A percentile compares a stretch with the other conserved stretches of the same genome.
Evolutionary conservation across 2,113 vertebrate species (phyloP).

Genomic region (Numenius arquata): DNA sequence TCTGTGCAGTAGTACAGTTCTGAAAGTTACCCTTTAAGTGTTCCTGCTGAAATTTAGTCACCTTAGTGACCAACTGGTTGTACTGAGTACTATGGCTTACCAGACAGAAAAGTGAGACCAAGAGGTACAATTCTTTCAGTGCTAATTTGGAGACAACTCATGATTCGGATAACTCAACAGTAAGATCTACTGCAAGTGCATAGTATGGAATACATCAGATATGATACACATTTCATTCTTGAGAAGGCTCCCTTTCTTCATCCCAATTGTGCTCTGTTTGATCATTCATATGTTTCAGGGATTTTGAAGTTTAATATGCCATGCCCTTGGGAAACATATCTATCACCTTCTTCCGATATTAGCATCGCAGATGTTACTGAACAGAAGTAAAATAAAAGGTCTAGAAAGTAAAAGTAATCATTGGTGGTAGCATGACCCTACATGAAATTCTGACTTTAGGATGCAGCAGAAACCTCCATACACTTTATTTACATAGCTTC

Average conservation of each 20-base stretch:
- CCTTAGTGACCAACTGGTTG: not conserved
- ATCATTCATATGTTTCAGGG: not conserved
- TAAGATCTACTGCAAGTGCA: not conserved
- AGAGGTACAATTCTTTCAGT: not conserved
- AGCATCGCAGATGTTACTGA: not conserved
- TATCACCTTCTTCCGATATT: accelerated
- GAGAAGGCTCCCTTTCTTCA: not conserved
- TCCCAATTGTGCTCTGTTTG: not conserved
- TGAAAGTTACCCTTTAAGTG: not conserved
- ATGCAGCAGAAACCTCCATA: not conserved
- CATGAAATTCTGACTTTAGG: not conserved
- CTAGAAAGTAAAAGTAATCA: not conserved
- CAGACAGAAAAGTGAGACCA: not conserved
- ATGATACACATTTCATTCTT: not conserved
- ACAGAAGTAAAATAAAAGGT: not conserved
- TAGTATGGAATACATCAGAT: not conserved
- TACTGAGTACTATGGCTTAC: not conserved
- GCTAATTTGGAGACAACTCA: not conserved
- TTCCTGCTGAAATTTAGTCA: not conserved
- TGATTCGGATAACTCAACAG: not conserved
- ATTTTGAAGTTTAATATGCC: not conserved
- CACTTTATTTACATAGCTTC: not conserved
- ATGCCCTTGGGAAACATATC: not conserved
- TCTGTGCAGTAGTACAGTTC: not conserved
- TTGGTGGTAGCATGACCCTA: not conserved